These are phyloP conservation scores for Paramisgurnus dabryanus DNA, from an alignment of 2,113 vertebrate species.

Conservation along the genomic window DNA sequence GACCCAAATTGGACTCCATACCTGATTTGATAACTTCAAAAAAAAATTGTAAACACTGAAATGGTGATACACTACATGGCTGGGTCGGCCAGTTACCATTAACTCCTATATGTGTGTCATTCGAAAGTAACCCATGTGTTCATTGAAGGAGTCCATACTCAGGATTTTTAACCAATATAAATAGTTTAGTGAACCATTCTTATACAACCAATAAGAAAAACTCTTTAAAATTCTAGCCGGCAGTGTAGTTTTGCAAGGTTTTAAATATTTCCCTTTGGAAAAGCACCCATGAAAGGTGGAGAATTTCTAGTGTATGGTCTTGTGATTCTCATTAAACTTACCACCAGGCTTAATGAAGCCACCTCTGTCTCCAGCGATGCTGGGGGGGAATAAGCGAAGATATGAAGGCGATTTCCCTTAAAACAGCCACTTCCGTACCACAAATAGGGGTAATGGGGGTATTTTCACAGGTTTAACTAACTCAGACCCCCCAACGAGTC, in stretches of 20 bases:
- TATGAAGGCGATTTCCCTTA: constrained; percentile 98
- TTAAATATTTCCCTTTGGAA: constrained; percentile 42
- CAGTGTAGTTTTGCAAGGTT: constrained; percentile 45
- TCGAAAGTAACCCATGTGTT: background rate
- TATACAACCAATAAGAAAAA: constrained; percentile 40
- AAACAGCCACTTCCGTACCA: constrained; percentile 96
- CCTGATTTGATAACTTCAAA: constrained; percentile 34
- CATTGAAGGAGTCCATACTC: constrained; percentile 41
- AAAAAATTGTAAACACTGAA: constrained; percentile 18
- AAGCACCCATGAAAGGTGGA: constrained; percentile 54
- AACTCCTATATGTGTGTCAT: constrained; percentile 21
- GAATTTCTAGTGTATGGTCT: constrained; percentile 57
- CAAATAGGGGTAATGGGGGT: constrained; percentile 82
- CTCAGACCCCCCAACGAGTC: constrained; percentile 61
- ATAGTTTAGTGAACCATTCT: constrained; percentile 37
- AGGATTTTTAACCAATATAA: constrained; percentile 44
- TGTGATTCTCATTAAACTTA: constrained; percentile 83
- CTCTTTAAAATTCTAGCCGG: constrained; percentile 51
- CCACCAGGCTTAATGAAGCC: constrained; percentile 99
- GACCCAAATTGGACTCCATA: constrained; percentile 54
- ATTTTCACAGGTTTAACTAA: constrained; percentile 92
- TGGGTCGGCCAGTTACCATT: constrained; percentile 39
- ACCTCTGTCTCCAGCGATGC: constrained; percentile 99
- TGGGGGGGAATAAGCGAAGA: constrained; percentile 99
- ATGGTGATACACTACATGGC: constrained; percentile 6